Base-by-base conservation (phyloP, 1,140 invertebrate genomes). In the Temnothorax curvispinosus region DNA sequence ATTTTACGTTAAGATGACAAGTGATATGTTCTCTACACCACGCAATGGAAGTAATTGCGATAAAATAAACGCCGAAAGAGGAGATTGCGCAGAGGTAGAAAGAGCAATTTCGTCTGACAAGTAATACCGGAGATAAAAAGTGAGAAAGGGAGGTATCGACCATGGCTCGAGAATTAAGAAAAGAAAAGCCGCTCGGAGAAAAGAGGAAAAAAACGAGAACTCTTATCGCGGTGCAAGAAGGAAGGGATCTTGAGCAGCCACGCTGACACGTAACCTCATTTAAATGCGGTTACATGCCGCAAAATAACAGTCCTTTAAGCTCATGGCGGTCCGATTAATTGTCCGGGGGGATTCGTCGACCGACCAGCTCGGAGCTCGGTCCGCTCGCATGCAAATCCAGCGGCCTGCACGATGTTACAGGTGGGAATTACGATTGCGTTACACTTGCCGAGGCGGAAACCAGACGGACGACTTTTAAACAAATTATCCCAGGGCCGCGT, bases 241-340 rank as follows among this genome's bases (percentile, higher is more conserved):
- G 72, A 27, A 65, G 41, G 35, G n/a, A 78, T 60, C 47, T 27
- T 32, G 47, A 50, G 58, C 32, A 52, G 13, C 76, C 21, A 82
- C 50, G 77, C 56, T 47, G 77, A 89, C 88, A 84, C 85, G 74
- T 89, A 89, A 89, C 77, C 85, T 89, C 85, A 78, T 90, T 90
- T 74, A 65, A 89, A 90, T 87, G 85, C 88, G 74, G 80, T 89
- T 87, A 84, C 85, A 89, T 54, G 78, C 65, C 58, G 74, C 88
- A 85, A 87, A 85, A 90, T 89, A 90, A 87, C 88, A 89, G 88
- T 90, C 89, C 74, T 90, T 89, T 77, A 82, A 78, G 64, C 76
- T 72, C 71, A 78, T 54, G 76, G 65, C 78, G 72, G 74, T 52
- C 58, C 85, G 85, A 87, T 90, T 90, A 90, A 90, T 90, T 89